phyloP scores from a whole-genome alignment of 2,113 vertebrate genomes.

The Gavia stellata region DNA sequence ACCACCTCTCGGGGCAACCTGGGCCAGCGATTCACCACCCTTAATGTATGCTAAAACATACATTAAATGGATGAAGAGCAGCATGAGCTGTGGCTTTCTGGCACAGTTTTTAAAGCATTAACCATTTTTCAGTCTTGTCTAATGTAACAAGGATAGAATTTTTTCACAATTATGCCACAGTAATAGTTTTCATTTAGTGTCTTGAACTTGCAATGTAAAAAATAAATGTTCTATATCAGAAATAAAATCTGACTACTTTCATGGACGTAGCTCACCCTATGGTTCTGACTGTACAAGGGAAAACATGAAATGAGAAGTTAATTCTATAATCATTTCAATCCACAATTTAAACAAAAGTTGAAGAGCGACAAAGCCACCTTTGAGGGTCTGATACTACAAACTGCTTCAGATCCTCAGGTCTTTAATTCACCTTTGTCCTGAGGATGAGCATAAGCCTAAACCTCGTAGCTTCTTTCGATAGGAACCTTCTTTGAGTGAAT shows the following conservation, averaged over 20 bases:
- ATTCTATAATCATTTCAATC: not conserved
- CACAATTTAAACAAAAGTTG: not conserved
- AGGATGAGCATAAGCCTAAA: not conserved
- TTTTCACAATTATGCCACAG: not conserved
- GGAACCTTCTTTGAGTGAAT: not conserved
- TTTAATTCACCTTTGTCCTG: too few species aligned
- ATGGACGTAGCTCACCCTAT: not conserved
- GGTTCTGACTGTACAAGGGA: not conserved
- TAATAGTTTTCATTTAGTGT: not conserved
- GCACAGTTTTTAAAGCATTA: not conserved
- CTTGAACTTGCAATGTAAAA: not conserved
- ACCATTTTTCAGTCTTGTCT: not conserved
- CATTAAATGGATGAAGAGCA: not conserved
- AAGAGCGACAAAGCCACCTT: not conserved
- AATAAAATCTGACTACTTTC: not conserved
- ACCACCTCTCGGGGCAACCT: too few species aligned
- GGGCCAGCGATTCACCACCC: too few species aligned
- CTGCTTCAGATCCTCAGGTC: not conserved
- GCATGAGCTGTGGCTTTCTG: not conserved
- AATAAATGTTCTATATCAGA: not conserved
- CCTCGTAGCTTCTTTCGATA: rapidly evolving
- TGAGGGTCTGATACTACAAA: not conserved
- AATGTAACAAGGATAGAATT: not conserved
- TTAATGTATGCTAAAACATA: too few species aligned
- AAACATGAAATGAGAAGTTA: not conserved